Evolutionary conservation across 2,113 vertebrate species (phyloP).

Genomic region (Micronycteris hirsuta): DNA sequence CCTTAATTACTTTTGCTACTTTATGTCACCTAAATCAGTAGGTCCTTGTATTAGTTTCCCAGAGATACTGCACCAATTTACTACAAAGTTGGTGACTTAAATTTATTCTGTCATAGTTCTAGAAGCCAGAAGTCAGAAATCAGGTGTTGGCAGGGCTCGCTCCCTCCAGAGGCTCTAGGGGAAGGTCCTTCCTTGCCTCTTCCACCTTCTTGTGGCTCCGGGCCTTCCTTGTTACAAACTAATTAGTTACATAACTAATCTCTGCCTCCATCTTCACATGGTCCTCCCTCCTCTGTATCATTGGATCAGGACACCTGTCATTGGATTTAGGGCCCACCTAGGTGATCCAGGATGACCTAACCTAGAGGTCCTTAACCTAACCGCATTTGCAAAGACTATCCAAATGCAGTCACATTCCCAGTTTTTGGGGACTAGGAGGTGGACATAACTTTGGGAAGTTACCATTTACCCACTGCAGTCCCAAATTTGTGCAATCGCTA

Average conservation of each 20-base stretch:
- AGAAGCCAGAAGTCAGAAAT: background rate
- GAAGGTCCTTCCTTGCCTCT: background rate
- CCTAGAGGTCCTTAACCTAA: background rate
- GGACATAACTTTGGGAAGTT: background rate
- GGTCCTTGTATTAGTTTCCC: background rate
- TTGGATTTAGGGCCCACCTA: background rate
- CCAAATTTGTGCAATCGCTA: background rate
- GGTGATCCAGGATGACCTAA: background rate
- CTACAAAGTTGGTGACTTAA: background rate
- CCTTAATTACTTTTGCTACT: background rate
- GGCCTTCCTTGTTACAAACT: fast-evolving
- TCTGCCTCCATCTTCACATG: background rate
- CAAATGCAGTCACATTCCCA: background rate
- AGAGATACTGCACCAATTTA: background rate
- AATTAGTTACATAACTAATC: too few species aligned
- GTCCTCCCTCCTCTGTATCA: background rate
- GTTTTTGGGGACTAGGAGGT: background rate
- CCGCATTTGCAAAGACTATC: background rate
- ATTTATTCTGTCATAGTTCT: background rate
- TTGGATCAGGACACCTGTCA: background rate
- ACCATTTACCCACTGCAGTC: background rate
- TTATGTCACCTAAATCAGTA: background rate
- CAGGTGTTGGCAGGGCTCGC: background rate
- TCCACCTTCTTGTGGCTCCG: background rate
- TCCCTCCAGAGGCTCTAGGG: background rate